A percentile compares a stretch with the other conserved stretches of the same genome.
Evolutionary conservation across 1,140 invertebrate species (phyloP).

Genomic region (Pissodes strobi): DNA sequence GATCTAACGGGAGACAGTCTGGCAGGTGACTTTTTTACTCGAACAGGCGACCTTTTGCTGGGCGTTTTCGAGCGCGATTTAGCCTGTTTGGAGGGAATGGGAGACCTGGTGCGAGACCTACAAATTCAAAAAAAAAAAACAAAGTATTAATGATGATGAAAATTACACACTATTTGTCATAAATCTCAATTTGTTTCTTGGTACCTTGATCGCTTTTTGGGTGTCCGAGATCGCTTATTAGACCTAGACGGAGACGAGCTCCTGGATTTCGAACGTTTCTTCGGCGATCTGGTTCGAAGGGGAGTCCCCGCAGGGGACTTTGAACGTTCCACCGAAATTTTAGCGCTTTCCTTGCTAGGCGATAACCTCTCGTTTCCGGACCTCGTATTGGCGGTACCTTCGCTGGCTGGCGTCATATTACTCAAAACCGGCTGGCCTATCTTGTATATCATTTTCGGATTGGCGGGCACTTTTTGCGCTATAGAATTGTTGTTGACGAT

Average conservation of each 20-base stretch:
- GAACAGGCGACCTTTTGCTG: not conserved
- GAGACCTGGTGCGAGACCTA: not conserved
- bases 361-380: not conserved
- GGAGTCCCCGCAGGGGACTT: not conserved
- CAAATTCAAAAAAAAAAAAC: too few species aligned
- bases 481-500: not conserved
- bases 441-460: conserved; percentile 4
- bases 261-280: not conserved
- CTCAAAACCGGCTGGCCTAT: not conserved
- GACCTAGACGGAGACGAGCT: too few species aligned
- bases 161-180: too few species aligned
- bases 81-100: conserved; percentile 12
- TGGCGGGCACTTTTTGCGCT: not conserved
- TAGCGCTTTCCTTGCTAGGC: not conserved
- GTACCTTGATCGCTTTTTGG: conserved; percentile 8
- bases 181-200: too few species aligned
- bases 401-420: not conserved
- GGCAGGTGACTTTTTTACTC: not conserved
- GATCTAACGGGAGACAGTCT: not conserved
- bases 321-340: not conserved
- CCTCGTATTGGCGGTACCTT: not conserved
- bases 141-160: too few species aligned
- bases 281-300: not conserved
- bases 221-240: not conserved
- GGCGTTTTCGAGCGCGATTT: conserved; percentile 8